phyloP scores from a whole-genome alignment of 2,888 invertebrate genomes.

The Apeira syringaria region DNA sequence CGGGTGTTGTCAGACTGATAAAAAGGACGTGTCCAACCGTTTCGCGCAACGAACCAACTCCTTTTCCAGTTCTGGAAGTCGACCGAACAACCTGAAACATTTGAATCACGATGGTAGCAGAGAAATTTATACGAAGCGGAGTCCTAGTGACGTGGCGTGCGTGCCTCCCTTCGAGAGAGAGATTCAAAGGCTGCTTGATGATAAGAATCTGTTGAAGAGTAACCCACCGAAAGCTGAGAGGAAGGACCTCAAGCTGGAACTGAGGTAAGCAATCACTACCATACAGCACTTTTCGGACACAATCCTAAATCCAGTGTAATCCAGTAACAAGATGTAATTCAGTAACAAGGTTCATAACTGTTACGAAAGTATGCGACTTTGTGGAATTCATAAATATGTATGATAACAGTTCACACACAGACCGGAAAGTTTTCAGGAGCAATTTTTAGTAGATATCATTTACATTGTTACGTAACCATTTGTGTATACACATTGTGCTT shows the following conservation, averaged over 20 bases:
- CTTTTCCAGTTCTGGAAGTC: conserved; percentile 79
- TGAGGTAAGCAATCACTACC: conserved; percentile 63
- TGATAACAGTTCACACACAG: too few relatives aligned
- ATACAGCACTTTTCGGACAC: too few relatives aligned
- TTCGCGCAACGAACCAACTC: conserved; percentile 70
- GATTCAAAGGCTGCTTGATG: conserved; percentile 90
- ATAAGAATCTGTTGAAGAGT: conserved; percentile 86
- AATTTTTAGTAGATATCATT: too few relatives aligned
- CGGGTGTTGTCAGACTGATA: conserved; percentile 86
- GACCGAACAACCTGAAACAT: conserved; percentile 80
- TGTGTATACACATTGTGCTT: too few relatives aligned
- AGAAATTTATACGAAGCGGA: conserved; percentile 73
- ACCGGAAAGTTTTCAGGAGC: too few relatives aligned
- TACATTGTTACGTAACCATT: too few relatives aligned
- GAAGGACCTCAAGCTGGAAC: conserved; percentile 85
- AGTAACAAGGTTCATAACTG: too few relatives aligned
- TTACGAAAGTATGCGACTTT: too few relatives aligned
- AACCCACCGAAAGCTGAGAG: conserved; percentile 85
- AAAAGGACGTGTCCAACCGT: conserved; percentile 80
- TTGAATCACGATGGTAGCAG: conserved; percentile 75
- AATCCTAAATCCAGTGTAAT: too few relatives aligned
- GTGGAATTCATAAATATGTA: too few relatives aligned
- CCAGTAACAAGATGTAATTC: too few relatives aligned
- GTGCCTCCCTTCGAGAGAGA: conserved; percentile 90
- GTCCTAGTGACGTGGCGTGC: conserved; percentile 77